Base-by-base conservation (phyloP, 2,797 vertebrate species). In the Nyctibius grandis region DNA sequence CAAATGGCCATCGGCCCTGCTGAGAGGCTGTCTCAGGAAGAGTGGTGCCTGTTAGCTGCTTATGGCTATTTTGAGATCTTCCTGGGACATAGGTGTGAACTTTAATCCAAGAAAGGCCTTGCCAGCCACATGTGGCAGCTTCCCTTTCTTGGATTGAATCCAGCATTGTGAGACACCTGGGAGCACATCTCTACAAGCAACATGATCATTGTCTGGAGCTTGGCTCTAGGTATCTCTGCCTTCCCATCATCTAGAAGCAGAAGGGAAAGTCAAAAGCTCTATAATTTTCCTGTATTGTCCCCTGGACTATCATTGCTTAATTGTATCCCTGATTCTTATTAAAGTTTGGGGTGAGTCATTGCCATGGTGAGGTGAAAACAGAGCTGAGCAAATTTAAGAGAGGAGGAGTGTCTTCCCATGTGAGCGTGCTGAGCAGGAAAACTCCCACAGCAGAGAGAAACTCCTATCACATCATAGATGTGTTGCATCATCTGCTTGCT, bases 241-340 rank as follows among this genome's bases (percentile, higher is more conserved):
- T 81, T 87, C 84, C 88, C 61, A 26, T 44, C 68, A 31, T 22
- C 73, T 64, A 33, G 31, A 68, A 87, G 77, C 56, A 91, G 53
- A 91, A 85, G 56, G 50, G 72, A 96, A 95, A 95, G 86, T 91
- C 93, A 80, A 72, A 84, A 89, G 53, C 92, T 94, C 90, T 95
- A 25, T 94, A 60, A 93, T 89, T 94, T 85, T 89, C 61, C 57
- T 78, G 47, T 57, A 4, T 91, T 95, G 33, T 91, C 26, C 44
- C 21, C 47, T 86, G 42, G 57, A 75, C 88, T 96, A 28, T 93
- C 88, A 95, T 94, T 93, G 91, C 95, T 93, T 95, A 94, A 92
- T 96, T 93, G 90, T 77, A 87, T 83, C 65, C 88, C 76, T 81
- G 84, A 94, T 67, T 91, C 68, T 89, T 89, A 91, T 78, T 96